phyloP scores from a whole-genome alignment of 2,888 invertebrate species.

The Cheilosia vulpina region DNA sequence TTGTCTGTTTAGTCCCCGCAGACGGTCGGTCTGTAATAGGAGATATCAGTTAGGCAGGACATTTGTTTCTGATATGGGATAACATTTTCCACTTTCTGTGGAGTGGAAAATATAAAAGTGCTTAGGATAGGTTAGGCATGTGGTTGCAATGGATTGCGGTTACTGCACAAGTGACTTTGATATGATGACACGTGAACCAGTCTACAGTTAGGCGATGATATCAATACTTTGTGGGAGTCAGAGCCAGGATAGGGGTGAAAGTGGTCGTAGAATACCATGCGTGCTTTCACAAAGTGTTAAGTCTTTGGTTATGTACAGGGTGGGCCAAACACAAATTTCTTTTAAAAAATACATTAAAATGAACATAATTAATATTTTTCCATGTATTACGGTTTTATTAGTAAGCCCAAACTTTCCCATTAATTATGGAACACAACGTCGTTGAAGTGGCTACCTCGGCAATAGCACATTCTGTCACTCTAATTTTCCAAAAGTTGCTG shows the following conservation, averaged over 20 bases:
- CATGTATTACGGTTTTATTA: too few relatives aligned
- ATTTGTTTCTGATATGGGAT: constrained; percentile 41
- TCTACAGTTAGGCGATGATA: constrained; percentile 2
- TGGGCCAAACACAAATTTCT: too few relatives aligned
- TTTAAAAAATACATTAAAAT: too few relatives aligned
- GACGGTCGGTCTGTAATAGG: constrained; percentile 33
- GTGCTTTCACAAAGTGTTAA: too few relatives aligned
- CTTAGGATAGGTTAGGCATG: constrained; percentile 52
- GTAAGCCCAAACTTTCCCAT: too few relatives aligned
- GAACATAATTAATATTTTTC: too few relatives aligned
- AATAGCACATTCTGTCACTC: too few relatives aligned
- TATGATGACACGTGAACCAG: neutral
- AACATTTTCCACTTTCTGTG: constrained; percentile 31
- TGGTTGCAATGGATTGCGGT: constrained; percentile 21
- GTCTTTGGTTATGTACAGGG: too few relatives aligned
- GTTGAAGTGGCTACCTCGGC: too few relatives aligned
- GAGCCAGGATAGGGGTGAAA: neutral
- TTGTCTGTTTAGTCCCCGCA: neutral
- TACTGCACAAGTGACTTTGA: constrained; percentile 13
- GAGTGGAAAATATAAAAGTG: constrained; percentile 24
- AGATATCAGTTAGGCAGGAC: constrained; percentile 19
- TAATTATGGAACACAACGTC: too few relatives aligned
- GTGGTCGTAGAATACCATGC: neutral
- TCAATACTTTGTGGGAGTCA: neutral
- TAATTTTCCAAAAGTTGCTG: too few relatives aligned